Conservation (phyloP, 2,888 invertebrate genomes). For the Drosophila lutescens region DNA sequence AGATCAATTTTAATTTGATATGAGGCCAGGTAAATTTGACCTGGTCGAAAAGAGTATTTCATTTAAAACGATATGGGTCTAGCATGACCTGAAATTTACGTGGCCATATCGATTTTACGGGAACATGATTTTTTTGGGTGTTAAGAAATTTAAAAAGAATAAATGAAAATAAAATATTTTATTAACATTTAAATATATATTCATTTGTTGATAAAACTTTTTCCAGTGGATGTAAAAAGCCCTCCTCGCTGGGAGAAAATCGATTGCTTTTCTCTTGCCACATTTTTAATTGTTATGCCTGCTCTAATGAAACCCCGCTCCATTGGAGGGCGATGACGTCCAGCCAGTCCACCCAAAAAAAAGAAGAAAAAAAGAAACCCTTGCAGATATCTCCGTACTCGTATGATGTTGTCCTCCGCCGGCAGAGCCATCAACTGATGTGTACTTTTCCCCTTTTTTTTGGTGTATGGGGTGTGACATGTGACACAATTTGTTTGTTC, state of each 20-base stretch:
- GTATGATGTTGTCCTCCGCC: constrained; percentile 36
- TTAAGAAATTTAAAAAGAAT: no score
- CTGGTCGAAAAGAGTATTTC: no score
- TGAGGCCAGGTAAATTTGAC: no score
- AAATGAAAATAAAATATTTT: no score
- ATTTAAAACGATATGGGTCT: no score
- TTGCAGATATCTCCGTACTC: constrained; percentile 15
- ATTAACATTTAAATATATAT: no score
- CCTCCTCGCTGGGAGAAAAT: constrained; percentile 25
- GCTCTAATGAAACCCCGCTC: constrained; percentile 44
- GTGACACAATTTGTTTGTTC: constrained; percentile 54
- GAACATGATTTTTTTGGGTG: no score
- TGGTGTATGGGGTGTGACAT: constrained; percentile 48
- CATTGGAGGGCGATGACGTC: constrained; percentile 46
- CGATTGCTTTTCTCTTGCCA: constrained; percentile 35
- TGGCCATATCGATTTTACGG: no score
- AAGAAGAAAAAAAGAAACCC: background rate
- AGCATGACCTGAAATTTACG: no score
- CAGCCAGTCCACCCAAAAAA: constrained; percentile 25
- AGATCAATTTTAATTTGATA: no score
- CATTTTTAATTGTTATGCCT: constrained; percentile 47
- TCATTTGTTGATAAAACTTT: background rate
- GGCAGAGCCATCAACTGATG: constrained; percentile 44
- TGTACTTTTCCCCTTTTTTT: constrained; percentile 35
- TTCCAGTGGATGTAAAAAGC: constrained; percentile 9